Evolutionary conservation across 2,113 vertebrate species (phyloP), one percentile per base, ranked within the genome.

Genomic region (Panurus biarmicus): DNA sequence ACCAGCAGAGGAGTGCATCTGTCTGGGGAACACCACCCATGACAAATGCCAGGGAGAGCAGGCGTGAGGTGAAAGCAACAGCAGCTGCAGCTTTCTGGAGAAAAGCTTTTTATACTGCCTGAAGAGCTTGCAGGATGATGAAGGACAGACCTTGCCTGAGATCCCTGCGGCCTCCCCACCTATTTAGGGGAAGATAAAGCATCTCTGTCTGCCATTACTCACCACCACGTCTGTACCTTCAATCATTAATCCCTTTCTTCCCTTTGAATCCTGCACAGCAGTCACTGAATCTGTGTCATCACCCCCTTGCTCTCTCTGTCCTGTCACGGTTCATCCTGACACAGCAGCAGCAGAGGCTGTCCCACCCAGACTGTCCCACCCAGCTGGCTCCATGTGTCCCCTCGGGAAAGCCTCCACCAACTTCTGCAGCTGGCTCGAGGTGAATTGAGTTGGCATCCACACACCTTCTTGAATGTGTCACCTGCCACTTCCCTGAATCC

Each of bases 11-110:
- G 47, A 85, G 11, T 2, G 4, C 33, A 45, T 42, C 62, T 4
- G 0, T 47, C 42, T 61, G 42, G 29, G 47, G 38, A 84, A 6
- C 48, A 21, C 0, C 0, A 15, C 42, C 54, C 10, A 0, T 23
- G 29, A 21, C 42, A 66, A 80, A 42, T 6, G 5, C 12, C 54
- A 70, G 60, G 25, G 7, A 61, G 2, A 65, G 51, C 4, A 66
- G 38, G 53, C 0, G 0, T 10, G 11, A 84, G 56, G 23, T 80
- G 45, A 58, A 56, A 93, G 31, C 22, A 75, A 14, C 58, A 60
- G 48, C 6, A 3, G 74, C 47, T 67, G 15, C 54, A 33, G 13
- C 42, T 73, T 92, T n/a, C 77, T 25, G 28, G 28, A 67, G 35
- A 7, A 38, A 28, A 74, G 3, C 4, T 13, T 47, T 66, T 76